These are phyloP conservation scores for Vanessa tameamea DNA, from an alignment of 1,140 invertebrate species.

Conservation along the genomic window DNA sequence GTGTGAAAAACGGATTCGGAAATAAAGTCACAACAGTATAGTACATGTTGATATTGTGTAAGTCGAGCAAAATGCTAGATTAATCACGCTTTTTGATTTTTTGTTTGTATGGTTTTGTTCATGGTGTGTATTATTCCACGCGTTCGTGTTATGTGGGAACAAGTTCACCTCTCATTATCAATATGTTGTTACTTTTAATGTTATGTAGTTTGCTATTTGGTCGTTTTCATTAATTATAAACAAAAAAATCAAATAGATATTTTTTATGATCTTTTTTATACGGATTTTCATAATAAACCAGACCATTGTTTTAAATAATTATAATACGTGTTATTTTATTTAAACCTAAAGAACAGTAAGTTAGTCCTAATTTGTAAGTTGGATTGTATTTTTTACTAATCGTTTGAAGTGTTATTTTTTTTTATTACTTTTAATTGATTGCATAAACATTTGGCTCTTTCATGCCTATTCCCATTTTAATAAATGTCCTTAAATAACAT, in stretches of 20 bases:
- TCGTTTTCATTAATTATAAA: too few species aligned
- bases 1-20: slow-evolving; percentile 74
- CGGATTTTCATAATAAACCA: too few species aligned
- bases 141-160: not conserved
- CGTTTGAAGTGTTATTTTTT: slow-evolving; percentile 3
- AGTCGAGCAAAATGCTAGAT: slow-evolving; percentile 48
- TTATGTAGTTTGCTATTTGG: too few species aligned
- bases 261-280: too few species aligned
- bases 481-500: too few species aligned
- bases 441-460: too few species aligned
- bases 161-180: not conserved
- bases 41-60: slow-evolving; percentile 68
- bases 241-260: too few species aligned
- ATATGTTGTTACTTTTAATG: not conserved
- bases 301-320: too few species aligned
- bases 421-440: not conserved
- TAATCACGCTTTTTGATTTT: slow-evolving; percentile 50
- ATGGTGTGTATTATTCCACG: not conserved
- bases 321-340: not conserved
- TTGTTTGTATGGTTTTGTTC: slow-evolving; percentile 37
- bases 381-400: not conserved
- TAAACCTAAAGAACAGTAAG: not conserved
- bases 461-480: too few species aligned
- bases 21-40: slow-evolving; percentile 78
- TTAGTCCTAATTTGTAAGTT: not conserved